Evolutionary conservation across 2,888 invertebrate genomes (phyloP).

Genomic region (Trichacis sp.): DNA sequence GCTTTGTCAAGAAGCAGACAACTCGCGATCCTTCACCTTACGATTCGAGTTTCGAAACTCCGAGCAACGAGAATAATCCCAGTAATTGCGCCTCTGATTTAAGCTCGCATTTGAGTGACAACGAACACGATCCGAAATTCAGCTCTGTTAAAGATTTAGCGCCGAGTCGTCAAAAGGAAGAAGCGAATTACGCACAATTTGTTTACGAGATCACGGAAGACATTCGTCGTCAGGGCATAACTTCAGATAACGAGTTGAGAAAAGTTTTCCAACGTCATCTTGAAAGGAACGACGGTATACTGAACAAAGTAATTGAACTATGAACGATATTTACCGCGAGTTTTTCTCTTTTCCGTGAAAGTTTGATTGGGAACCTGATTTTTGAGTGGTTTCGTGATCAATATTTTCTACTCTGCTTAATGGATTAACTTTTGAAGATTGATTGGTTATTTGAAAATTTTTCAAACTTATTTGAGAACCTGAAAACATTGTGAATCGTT

Average conservation of each 20-base stretch:
- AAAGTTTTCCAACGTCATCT: slow-evolving; percentile 71
- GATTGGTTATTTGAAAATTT: too few relatives aligned
- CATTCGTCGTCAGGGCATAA: slow-evolving; percentile 71
- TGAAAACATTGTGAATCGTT: too few relatives aligned
- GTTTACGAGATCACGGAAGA: slow-evolving; percentile 72
- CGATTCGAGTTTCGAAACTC: slow-evolving; percentile 9
- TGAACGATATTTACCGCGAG: neutral
- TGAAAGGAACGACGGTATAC: slow-evolving; percentile 67
- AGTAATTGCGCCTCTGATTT: slow-evolving; percentile 26
- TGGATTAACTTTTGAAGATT: too few relatives aligned
- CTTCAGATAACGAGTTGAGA: slow-evolving; percentile 71
- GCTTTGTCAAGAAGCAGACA: neutral
- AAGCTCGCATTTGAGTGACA: slow-evolving; percentile 15
- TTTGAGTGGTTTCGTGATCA: too few relatives aligned
- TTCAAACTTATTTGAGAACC: too few relatives aligned
- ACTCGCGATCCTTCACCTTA: slow-evolving; percentile 21
- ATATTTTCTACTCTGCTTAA: too few relatives aligned
- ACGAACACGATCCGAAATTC: slow-evolving; percentile 13
- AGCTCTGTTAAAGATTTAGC: neutral
- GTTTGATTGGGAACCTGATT: too few relatives aligned
- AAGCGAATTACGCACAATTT: slow-evolving; percentile 66
- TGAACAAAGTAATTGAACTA: slow-evolving; percentile 66
- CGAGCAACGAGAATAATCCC: neutral
- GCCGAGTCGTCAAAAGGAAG: slow-evolving; percentile 44
- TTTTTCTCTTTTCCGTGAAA: too few relatives aligned